phyloP scores from a whole-genome alignment of 2,797 vertebrate species.

The Orientallactaga sibirica region DNA sequence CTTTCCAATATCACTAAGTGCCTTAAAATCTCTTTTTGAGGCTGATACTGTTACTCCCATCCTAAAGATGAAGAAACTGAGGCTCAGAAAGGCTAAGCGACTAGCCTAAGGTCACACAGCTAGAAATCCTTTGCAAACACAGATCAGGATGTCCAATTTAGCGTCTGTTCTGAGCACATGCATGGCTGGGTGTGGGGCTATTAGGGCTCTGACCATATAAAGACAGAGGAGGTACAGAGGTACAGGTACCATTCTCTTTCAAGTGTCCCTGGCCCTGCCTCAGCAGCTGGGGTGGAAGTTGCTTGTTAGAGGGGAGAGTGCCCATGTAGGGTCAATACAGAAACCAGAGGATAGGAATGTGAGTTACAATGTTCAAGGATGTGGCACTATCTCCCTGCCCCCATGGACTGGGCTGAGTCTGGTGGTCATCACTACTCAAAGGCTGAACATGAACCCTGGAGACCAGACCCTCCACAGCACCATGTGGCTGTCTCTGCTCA shows the following conservation, averaged over 20 bases:
- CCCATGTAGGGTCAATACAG: background rate
- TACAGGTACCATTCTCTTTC: background rate
- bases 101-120: constrained; percentile 77
- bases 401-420: background rate
- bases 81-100: constrained; percentile 74
- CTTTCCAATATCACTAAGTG: background rate
- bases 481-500: background rate
- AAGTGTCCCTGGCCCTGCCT: background rate
- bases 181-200: background rate
- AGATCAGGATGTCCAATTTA: constrained; percentile 18
- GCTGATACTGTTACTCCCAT: background rate
- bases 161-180: constrained; percentile 48
- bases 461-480: background rate
- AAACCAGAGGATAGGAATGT: background rate
- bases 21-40: constrained; percentile 17
- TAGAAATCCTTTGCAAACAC: constrained; percentile 51
- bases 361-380: background rate
- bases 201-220: background rate
- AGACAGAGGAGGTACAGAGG: background rate
- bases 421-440: background rate
- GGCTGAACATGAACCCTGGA: background rate
- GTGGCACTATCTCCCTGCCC: background rate
- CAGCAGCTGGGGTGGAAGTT: background rate
- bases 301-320: background rate
- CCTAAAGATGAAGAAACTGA: constrained; percentile 64